Base-by-base conservation (phyloP, 2,888 invertebrate genomes). In the Drosophila setosimentum region DNA sequence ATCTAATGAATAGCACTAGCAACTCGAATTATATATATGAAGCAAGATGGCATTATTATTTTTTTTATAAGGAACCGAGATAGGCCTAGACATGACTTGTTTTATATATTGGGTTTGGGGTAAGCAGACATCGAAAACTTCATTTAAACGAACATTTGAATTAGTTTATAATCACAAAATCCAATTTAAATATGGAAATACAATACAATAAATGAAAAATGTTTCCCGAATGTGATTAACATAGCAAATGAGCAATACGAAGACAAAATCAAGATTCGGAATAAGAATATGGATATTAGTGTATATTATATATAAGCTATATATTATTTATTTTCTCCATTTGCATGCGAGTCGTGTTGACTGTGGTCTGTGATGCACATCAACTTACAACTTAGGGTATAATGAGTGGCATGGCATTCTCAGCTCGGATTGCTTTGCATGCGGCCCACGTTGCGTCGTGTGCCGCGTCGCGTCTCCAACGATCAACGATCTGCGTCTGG, bases 371-470 rank as follows among this genome's bases (percentile, higher is more conserved):
- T 0, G 1, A 7, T 24, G 45, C 45, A 1, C 24, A 45, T 24
- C 16, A 24, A 16, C 16, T 16, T 45, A 24, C 24, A 45, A 16
- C 45, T 16, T 45, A 62, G 68, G 54, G 62, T 68, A 68, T 67
- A 48, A 67, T 67, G 53, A 57, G 60, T 60, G 33, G 45, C 64
- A 42, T 35, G 57, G 32, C 37, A 2, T 18, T 24, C 18, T 27
- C 11, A 27, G 24, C 35, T 55, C 13, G 42, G 64, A 49, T 61
- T 49, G 57, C 54, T 86, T 88, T 81, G 78, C 73, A 87, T 87
- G 88, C 76, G 72, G 73, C 76, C 84, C 84, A 84, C 87, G 82
- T 84, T 68, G 67, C 63, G 73, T 63, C 74, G 74, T 70, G 61
- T 71, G 61, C 69, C 63, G 53, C 48, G 62, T 37, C 59, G 58